Evolutionary conservation across 2,797 vertebrate species (phyloP).

Genomic region (Monodelphis domestica): DNA sequence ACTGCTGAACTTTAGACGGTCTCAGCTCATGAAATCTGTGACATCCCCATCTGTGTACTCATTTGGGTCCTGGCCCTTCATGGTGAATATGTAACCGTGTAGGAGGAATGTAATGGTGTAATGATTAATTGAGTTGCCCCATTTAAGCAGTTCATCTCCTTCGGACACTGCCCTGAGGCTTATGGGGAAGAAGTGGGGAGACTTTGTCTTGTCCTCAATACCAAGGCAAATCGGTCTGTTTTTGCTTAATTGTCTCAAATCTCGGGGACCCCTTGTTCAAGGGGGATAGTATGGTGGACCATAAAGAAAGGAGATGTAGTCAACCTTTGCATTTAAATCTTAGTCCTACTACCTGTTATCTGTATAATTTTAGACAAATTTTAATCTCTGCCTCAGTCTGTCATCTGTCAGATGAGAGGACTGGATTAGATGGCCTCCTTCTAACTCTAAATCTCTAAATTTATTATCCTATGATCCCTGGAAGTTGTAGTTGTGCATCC

Average conservation of each 20-base stretch:
- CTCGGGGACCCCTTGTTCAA: background rate
- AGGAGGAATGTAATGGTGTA: background rate
- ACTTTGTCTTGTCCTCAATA: background rate
- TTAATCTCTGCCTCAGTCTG: background rate
- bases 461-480: background rate
- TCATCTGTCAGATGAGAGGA: background rate
- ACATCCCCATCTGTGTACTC: background rate
- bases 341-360: background rate
- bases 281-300: background rate
- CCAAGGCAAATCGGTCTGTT: background rate
- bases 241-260: background rate
- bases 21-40: background rate
- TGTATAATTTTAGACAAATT: background rate
- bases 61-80: background rate
- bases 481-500: background rate
- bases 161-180: background rate
- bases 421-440: background rate
- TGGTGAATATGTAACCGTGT: background rate
- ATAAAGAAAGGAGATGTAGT: background rate
- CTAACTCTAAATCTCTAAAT: background rate
- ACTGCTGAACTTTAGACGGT: background rate
- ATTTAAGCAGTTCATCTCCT: background rate
- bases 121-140: background rate
- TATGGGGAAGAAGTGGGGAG: background rate
- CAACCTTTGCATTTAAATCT: too few species aligned